Evolutionary conservation across 1,140 invertebrate species (phyloP).

Genomic region (Bombus breviceps): DNA sequence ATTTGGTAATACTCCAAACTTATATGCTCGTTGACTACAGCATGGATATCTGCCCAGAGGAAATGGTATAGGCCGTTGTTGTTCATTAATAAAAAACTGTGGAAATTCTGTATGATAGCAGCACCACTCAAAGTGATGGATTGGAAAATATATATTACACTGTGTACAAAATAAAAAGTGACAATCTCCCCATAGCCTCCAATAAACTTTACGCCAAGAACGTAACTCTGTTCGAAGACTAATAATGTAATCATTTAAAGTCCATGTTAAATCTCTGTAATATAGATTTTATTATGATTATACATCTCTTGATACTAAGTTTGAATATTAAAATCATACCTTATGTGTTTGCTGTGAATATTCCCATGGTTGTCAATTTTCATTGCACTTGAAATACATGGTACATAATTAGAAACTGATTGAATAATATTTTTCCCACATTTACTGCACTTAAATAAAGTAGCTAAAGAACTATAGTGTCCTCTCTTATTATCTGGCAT

Average conservation of each 20-base stretch:
- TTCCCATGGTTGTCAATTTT: constrained; percentile 87
- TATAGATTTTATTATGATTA: constrained; percentile 34
- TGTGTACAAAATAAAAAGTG: constrained; percentile 91
- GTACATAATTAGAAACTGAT: constrained; percentile 86
- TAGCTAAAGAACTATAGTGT: constrained; percentile 90
- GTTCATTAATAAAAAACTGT: constrained; percentile 89
- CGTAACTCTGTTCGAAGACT: constrained; percentile 90
- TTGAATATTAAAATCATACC: constrained; percentile 79
- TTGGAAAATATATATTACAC: constrained; percentile 90
- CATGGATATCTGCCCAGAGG: constrained; percentile 91
- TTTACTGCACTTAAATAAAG: constrained; percentile 88
- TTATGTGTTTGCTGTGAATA: constrained; percentile 86
- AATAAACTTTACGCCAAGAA: constrained; percentile 95
- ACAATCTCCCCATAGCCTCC: constrained; percentile 94
- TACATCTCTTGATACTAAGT: constrained; percentile 16
- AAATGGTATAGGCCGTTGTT: constrained; percentile 84
- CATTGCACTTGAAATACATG: constrained; percentile 87
- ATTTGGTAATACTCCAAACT: constrained; percentile 87
- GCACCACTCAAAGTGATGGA: constrained; percentile 91
- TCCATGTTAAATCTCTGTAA: constrained; percentile 90
- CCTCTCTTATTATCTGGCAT: constrained; percentile 88
- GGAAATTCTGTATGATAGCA: constrained; percentile 89
- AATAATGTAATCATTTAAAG: constrained; percentile 91
- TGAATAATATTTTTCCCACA: constrained; percentile 85
- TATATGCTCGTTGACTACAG: constrained; percentile 91